phyloP scores from a whole-genome alignment of 2,888 invertebrate species.

The Machimus atricapillus region DNA sequence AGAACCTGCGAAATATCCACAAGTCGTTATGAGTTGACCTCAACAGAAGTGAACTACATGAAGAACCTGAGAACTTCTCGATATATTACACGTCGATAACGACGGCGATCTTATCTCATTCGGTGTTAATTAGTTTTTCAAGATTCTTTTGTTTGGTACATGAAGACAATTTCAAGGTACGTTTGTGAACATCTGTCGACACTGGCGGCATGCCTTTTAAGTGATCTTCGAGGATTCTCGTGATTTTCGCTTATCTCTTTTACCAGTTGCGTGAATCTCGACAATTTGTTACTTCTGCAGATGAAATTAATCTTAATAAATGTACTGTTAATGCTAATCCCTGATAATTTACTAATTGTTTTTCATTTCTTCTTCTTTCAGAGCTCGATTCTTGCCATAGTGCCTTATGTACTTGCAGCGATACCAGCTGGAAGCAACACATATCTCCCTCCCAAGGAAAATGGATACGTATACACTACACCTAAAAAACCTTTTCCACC shows the following conservation, averaged over 20 bases:
- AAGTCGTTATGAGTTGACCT: neutral
- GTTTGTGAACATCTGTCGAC: neutral
- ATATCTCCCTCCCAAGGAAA: slow-evolving; percentile 76
- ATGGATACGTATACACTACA: slow-evolving; percentile 77
- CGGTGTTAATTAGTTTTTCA: slow-evolving; percentile 11
- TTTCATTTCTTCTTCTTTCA: slow-evolving; percentile 50
- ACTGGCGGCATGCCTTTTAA: neutral
- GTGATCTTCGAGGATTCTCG: neutral
- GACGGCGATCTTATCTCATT: neutral
- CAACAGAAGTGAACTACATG: neutral
- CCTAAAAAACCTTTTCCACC: slow-evolving; percentile 63
- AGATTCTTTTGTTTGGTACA: neutral
- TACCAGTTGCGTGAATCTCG: slow-evolving; percentile 3
- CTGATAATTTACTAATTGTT: neutral
- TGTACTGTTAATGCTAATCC: neutral
- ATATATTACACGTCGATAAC: neutral
- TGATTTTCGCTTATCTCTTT: neutral
- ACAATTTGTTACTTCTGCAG: slow-evolving; percentile 17
- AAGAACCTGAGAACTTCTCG: slow-evolving; percentile 5
- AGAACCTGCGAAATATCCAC: neutral
- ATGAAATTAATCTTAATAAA: slow-evolving; percentile 37
- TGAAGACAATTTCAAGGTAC: neutral
- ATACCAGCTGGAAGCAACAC: slow-evolving; percentile 71
- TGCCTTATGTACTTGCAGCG: slow-evolving; percentile 57
- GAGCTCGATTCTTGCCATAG: slow-evolving; percentile 54